Percentiles rank a stretch among this genome's conserved stretches.
These are phyloP conservation scores for Malurus cyaneus DNA, from an alignment of 2,113 vertebrate species.

Conservation along the genomic window DNA sequence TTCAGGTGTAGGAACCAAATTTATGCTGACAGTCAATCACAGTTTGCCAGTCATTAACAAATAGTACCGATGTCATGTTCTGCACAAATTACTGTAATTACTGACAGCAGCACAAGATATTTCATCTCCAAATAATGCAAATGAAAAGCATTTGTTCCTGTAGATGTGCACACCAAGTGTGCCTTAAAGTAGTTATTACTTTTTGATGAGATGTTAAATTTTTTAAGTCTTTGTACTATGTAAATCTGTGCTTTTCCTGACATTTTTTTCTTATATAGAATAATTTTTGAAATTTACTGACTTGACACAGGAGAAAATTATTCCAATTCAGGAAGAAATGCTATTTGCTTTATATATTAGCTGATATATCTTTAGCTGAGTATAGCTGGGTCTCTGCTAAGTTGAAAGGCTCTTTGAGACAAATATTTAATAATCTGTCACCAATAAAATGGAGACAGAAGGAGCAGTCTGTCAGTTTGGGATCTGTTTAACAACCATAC, in stretches of 20 bases:
- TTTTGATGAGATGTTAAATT: not conserved
- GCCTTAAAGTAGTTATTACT: not conserved
- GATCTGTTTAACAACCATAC: conserved; percentile 22
- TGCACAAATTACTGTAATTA: conserved; percentile 28
- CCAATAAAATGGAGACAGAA: conserved; percentile 12
- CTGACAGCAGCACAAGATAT: not conserved
- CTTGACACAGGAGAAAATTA: not conserved
- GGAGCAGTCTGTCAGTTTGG: not conserved
- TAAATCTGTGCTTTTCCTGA: not conserved
- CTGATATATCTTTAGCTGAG: not conserved
- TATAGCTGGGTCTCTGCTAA: not conserved
- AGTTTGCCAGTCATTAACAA: not conserved
- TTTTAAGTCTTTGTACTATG: not conserved
- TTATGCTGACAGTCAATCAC: not conserved
- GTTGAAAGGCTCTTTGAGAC: not conserved
- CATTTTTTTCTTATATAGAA: not conserved
- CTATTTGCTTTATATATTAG: not conserved
- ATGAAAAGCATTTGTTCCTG: not conserved
- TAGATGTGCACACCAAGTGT: not conserved
- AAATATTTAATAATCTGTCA: conserved; percentile 28
- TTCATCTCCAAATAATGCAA: conserved; percentile 3
- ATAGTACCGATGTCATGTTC: not conserved
- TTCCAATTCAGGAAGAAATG: not conserved
- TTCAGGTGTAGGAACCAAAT: not conserved
- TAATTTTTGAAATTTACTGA: not conserved